Conservation (phyloP, 1,140 invertebrate species). For the Sipha flava region DNA sequence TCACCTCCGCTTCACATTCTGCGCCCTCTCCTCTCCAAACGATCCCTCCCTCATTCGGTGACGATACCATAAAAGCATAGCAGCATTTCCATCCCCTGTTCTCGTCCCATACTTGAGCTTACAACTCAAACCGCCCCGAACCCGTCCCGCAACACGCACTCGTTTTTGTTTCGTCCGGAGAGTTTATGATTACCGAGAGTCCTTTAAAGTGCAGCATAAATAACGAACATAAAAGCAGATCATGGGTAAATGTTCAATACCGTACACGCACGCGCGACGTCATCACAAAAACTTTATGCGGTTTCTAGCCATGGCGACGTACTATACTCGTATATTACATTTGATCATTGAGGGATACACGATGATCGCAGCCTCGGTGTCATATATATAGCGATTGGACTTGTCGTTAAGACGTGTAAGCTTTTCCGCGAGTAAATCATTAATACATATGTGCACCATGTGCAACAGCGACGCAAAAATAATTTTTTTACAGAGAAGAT, state of each 20-base stretch:
- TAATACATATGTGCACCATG: too few species aligned
- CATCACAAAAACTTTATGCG: not conserved
- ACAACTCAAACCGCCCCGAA: not conserved
- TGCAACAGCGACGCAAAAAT: too few species aligned
- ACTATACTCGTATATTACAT: too few species aligned
- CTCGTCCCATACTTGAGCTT: not conserved
- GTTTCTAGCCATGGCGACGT: too few species aligned
- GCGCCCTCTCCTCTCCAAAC: not conserved
- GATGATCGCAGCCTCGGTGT: too few species aligned
- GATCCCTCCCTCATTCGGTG: not conserved
- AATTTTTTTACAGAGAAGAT: too few species aligned
- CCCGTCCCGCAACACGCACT: not conserved
- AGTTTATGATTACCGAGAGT: constrained; percentile 10
- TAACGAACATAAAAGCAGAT: constrained; percentile 10
- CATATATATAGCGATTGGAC: too few species aligned
- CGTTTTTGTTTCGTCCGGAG: not conserved
- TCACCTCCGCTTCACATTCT: too few species aligned
- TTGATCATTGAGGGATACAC: too few species aligned
- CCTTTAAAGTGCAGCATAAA: constrained; percentile 12
- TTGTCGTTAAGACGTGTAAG: too few species aligned
- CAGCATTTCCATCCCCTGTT: not conserved
- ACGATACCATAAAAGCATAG: not conserved
- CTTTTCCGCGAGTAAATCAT: too few species aligned
- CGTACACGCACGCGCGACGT: too few species aligned
- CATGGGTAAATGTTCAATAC: not conserved